These are phyloP conservation scores for Bombus soroeensis DNA, from an alignment of 1,140 invertebrate species.

Conservation along the genomic window DNA sequence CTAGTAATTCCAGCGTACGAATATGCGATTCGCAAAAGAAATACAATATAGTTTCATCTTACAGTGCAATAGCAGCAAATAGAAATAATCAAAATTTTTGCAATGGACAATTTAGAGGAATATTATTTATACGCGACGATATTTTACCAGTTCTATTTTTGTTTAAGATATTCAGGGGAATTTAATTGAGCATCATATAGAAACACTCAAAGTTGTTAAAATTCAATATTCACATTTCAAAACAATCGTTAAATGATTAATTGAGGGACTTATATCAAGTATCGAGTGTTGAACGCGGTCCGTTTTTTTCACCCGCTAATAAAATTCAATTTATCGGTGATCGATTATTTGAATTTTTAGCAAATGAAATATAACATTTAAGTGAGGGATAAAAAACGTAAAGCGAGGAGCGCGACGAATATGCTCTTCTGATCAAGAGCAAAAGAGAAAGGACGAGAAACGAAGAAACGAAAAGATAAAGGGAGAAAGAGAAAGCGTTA, in stretches of 20 bases:
- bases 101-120: background rate
- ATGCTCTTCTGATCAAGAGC: slow-evolving; percentile 9
- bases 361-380: background rate
- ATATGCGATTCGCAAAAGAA: background rate
- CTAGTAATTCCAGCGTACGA: background rate
- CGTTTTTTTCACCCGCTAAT: background rate
- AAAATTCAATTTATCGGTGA: slow-evolving; percentile 36
- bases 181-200: background rate
- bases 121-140: background rate
- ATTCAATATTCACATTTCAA: background rate
- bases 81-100: background rate
- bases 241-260: slow-evolving; percentile 19
- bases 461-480: no score
- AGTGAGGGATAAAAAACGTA: background rate
- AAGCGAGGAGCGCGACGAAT: slow-evolving; percentile 6
- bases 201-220: slow-evolving; percentile 8
- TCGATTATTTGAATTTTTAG: slow-evolving; percentile 16
- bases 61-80: background rate
- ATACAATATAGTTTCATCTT: background rate
- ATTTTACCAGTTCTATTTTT: background rate
- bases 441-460: slow-evolving; percentile 1
- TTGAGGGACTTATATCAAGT: background rate
- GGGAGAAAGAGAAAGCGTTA: slow-evolving; percentile 31
- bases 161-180: background rate
- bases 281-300: background rate